A percentile compares a stretch with the other conserved stretches of the same genome.
These are phyloP conservation scores for Seira musarum DNA, from an alignment of 2,888 invertebrate genomes.

Conservation along the genomic window DNA sequence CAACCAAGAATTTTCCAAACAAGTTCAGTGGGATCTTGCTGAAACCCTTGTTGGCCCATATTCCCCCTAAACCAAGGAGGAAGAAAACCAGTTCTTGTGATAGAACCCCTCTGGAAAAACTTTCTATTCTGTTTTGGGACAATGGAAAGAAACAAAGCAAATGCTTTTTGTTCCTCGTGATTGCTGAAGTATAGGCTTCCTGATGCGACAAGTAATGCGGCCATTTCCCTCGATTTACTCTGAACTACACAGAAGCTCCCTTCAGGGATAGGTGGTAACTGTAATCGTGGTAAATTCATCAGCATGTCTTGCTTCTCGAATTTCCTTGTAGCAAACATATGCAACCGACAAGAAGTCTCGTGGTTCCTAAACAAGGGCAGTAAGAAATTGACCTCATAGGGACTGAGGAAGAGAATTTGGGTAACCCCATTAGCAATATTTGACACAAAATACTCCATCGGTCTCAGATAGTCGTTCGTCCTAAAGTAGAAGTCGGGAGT, in stretches of 20 bases:
- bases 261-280: not conserved
- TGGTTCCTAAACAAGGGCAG: slow-evolving; percentile 34
- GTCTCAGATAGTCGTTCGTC: slow-evolving; percentile 19
- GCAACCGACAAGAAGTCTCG: slow-evolving; percentile 18
- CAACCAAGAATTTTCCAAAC: not conserved
- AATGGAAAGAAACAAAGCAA: not conserved
- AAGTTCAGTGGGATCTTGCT: not conserved
- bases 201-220: not conserved
- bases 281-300: not conserved
- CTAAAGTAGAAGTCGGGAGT: not conserved
- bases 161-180: not conserved
- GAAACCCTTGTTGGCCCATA: not conserved
- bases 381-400: slow-evolving; percentile 48
- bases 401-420: slow-evolving; percentile 37
- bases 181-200: not conserved
- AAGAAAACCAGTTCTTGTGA: not conserved
- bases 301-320: not conserved
- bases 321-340: slow-evolving; percentile 43
- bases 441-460: slow-evolving; percentile 22
- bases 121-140: not conserved
- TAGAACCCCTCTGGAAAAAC: not conserved
- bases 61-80: not conserved
- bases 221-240: not conserved
- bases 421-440: not conserved
- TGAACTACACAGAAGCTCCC: not conserved